Conservation (phyloP, 2,797 vertebrate genomes). For the Monodelphis domestica region DNA sequence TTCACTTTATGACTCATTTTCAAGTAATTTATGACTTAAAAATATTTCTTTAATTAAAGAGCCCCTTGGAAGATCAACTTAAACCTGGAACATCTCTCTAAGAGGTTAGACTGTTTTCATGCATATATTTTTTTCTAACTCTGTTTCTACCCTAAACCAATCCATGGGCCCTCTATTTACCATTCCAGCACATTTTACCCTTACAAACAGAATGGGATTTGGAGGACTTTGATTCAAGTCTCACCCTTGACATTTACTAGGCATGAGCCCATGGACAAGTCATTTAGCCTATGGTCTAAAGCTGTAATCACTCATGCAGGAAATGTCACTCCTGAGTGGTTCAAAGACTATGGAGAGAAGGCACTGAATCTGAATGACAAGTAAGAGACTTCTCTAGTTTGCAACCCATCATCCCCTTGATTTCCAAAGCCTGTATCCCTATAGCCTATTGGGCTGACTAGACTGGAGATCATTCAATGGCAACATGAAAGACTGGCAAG, state of each 20-base stretch:
- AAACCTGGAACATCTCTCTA: slow-evolving; percentile 27
- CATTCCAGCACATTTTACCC: background rate
- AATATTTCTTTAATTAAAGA: slow-evolving; percentile 26
- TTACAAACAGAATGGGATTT: background rate
- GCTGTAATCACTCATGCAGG: background rate
- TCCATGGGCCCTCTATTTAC: background rate
- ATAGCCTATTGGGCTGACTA: background rate
- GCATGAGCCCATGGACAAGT: background rate
- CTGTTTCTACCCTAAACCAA: background rate
- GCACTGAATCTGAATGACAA: background rate
- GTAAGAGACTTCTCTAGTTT: background rate
- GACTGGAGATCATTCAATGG: too few relatives aligned
- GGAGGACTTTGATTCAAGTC: background rate
- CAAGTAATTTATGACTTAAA: slow-evolving; percentile 33
- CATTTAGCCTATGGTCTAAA: background rate
- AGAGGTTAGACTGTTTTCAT: background rate
- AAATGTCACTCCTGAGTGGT: background rate
- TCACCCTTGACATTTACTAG: background rate
- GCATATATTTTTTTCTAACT: slow-evolving; percentile 10
- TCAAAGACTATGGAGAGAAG: background rate
- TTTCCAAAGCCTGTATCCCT: background rate
- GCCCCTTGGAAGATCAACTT: slow-evolving; percentile 29
- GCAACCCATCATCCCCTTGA: background rate
- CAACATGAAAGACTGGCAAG: too few relatives aligned
- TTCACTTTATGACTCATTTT: slow-evolving; percentile 41